Evolutionary conservation across 1,140 invertebrate species (phyloP), one percentile per base, ranked within the genome.

Genomic region (Drosophila tristis): DNA sequence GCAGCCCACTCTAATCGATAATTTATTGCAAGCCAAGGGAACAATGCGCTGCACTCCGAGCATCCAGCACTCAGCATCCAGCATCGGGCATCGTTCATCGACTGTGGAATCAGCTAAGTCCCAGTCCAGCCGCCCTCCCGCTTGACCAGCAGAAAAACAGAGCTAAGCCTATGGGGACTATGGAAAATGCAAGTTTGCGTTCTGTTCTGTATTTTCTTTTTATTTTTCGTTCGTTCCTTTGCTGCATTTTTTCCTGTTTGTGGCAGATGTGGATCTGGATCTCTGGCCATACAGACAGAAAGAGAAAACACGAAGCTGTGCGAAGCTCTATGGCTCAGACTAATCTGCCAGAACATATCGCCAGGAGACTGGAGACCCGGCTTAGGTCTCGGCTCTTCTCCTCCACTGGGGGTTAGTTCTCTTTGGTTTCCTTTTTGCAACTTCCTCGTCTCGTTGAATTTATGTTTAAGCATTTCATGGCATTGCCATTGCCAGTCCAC

Each of bases 401-500:
- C 56, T 39, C 8, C 15, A 29, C 5, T 29, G 26, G 26, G 26
- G 26, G 35, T 43, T 55, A 11, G 11, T 47, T 49, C 35, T 61
- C 42, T 26, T 31, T 13, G n/a, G 16, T 44, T 31, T 15, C 45
- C 31, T 43, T 63, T 42, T 60, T 63, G 47, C 39, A 67, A 67
- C 54, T 73, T 67, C 62, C 45, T 73, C 57, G 63, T 76, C 74
- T 68, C 42, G 63, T 74, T 82, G 64, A 82, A 82, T 82, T 82
- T 82, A 82, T 82, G 79, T 82, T 82, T 65, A 70, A 82, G 74
- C 79, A 82, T 81, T 81, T 82, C 78, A 73, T 81, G 78, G 78
- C 78, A 74, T 70, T 74, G 79, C 79, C 58, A 39, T 29, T 29
- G 26, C 26, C 5, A 29, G 63, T 60, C 79, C 79, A 74, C 74